Conservation (phyloP, 2,888 invertebrate species). For the Dynastes maya region DNA sequence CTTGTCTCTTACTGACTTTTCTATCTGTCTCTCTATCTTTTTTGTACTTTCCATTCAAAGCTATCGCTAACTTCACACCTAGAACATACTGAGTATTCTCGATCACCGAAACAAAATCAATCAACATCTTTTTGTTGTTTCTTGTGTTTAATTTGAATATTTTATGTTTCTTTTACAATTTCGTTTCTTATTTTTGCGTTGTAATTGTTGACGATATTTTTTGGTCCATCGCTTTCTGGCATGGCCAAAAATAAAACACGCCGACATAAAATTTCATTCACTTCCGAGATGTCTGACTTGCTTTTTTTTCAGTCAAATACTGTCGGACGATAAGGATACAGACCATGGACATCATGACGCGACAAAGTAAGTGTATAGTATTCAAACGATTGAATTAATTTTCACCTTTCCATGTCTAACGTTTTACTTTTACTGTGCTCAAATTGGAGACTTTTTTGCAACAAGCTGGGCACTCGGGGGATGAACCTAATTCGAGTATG, state of each 20-base stretch:
- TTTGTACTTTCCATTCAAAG: constrained; percentile 51
- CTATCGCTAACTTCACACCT: constrained; percentile 56
- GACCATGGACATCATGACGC: constrained; percentile 74
- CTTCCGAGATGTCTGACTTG: constrained; percentile 28
- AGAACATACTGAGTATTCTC: constrained; percentile 55
- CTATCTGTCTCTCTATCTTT: constrained; percentile 24
- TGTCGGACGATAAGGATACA: constrained; percentile 78
- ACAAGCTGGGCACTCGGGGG: no score
- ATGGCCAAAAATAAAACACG: constrained; percentile 55
- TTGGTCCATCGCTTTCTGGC: constrained; percentile 57
- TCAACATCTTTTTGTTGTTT: constrained; percentile 53
- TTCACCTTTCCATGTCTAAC: background rate
- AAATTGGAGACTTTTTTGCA: no score
- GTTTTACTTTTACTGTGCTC: background rate
- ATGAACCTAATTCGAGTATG: no score
- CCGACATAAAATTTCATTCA: background rate
- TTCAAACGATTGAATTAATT: constrained; percentile 33
- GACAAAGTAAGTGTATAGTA: constrained; percentile 69
- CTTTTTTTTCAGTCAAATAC: constrained; percentile 76
- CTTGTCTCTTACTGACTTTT: constrained; percentile 19
- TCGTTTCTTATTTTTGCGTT: constrained; percentile 45
- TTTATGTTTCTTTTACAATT: constrained; percentile 39
- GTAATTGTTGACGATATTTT: constrained; percentile 51
- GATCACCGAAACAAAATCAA: constrained; percentile 51
- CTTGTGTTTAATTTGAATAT: constrained; percentile 47